phyloP scores from a whole-genome alignment of 2,888 invertebrate species.

The Biston betularia region DNA sequence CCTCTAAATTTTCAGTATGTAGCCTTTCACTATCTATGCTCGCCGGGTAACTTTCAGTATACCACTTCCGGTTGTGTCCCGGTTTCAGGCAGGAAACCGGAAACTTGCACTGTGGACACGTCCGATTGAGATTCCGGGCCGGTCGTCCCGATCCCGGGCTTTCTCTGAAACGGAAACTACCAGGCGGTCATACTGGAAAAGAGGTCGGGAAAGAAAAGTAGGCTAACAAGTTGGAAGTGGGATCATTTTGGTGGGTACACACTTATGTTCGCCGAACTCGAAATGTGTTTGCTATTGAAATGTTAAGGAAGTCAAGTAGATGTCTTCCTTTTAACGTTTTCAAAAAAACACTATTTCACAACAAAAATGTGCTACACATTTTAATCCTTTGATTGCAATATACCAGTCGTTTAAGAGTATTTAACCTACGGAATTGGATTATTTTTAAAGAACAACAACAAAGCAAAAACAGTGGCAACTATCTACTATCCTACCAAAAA shows the following conservation, averaged over 20 bases:
- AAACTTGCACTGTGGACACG: slow-evolving; percentile 28
- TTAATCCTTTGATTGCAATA: too few relatives aligned
- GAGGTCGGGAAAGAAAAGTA: slow-evolving; percentile 23
- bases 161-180: slow-evolving; percentile 57
- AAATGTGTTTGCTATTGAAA: background rate
- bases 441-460: too few relatives aligned
- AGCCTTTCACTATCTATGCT: slow-evolving; percentile 5
- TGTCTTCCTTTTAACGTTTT: too few relatives aligned
- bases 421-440: too few relatives aligned
- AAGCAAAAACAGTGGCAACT: too few relatives aligned
- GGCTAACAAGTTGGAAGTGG: background rate
- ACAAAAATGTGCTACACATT: too few relatives aligned
- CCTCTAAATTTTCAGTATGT: slow-evolving; percentile 9
- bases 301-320: too few relatives aligned
- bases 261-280: background rate
- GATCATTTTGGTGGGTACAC: too few relatives aligned
- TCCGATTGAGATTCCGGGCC: slow-evolving; percentile 23
- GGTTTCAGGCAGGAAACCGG: slow-evolving; percentile 22
- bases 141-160: slow-evolving; percentile 63
- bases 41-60: slow-evolving; percentile 25
- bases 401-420: too few relatives aligned
- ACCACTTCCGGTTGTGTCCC: slow-evolving; percentile 22
- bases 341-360: too few relatives aligned
- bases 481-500: too few relatives aligned
- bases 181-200: slow-evolving; percentile 53